Evolutionary conservation across 2,113 vertebrate genomes (phyloP).

Genomic region (Calidris pygmaea): DNA sequence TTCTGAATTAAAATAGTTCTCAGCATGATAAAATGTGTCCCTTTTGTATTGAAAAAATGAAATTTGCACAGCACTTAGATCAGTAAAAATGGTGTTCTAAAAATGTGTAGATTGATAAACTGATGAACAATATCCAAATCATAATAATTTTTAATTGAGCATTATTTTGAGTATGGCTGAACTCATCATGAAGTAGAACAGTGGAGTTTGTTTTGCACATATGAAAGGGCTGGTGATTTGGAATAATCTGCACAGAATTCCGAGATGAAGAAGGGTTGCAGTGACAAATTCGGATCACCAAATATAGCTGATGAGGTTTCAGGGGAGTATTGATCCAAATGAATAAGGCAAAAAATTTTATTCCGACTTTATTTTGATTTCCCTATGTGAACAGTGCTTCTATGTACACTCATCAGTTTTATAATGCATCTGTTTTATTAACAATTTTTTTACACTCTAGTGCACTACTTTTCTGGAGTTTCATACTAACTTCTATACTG

Average conservation of each 20-base stretch:
- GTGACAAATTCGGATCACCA: not conserved
- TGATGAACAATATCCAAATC: not conserved
- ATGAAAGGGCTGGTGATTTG: not conserved
- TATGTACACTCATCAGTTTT: not conserved
- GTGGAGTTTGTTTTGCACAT: not conserved
- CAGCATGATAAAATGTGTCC: not conserved
- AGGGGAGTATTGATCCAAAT: not conserved
- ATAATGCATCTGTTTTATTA: not conserved
- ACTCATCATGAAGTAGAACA: not conserved
- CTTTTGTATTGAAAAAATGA: not conserved
- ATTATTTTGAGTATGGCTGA: not conserved
- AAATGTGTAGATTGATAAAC: not conserved
- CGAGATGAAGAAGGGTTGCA: not conserved
- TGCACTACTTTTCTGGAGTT: not conserved
- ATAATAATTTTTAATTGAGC: not conserved
- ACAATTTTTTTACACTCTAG: not conserved
- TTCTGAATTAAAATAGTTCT: not conserved
- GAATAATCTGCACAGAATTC: not conserved
- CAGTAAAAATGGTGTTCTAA: not conserved
- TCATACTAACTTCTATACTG: not conserved
- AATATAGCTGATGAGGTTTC: not conserved
- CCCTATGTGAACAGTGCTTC: accelerated
- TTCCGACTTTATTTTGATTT: not conserved
- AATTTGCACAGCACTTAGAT: not conserved
- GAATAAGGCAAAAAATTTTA: not conserved